Conservation (phyloP, 2,797 vertebrate genomes). For the Dipus sagitta region DNA sequence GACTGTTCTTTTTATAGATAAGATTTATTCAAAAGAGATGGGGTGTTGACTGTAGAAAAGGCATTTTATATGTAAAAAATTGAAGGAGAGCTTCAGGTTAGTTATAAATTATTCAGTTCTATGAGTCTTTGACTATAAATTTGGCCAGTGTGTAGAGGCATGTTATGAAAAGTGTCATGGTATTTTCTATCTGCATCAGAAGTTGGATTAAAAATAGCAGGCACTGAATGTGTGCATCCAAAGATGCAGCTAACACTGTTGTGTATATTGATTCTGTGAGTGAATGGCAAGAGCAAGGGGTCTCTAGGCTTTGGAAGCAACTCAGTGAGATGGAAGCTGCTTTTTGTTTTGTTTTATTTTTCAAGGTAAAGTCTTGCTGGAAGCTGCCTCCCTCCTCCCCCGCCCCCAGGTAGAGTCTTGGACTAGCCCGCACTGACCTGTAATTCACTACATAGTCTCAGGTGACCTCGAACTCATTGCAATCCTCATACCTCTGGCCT, state of each 20-base stretch:
- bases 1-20: constrained; percentile 40
- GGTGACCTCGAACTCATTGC: too few relatives aligned
- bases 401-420: too few relatives aligned
- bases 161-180: constrained; percentile 51
- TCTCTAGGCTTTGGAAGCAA: constrained; percentile 88
- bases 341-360: constrained; percentile 77
- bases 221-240: constrained; percentile 16
- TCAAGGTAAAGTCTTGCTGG: not conserved
- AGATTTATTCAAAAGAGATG: constrained; percentile 41
- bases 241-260: not conserved
- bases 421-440: too few relatives aligned
- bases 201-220: constrained; percentile 59
- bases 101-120: constrained; percentile 45
- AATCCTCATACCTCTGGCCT: too few relatives aligned
- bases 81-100: constrained; percentile 31
- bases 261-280: constrained; percentile 75
- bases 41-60: constrained; percentile 41
- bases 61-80: constrained; percentile 25
- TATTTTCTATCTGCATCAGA: constrained; percentile 49
- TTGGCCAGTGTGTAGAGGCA: constrained; percentile 35
- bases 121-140: constrained; percentile 35
- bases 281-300: constrained; percentile 90
- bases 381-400: too few relatives aligned
- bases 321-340: constrained; percentile 74
- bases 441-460: too few relatives aligned